Conservation (phyloP, 2,113 vertebrate species). For the Catagonus wagneri region DNA sequence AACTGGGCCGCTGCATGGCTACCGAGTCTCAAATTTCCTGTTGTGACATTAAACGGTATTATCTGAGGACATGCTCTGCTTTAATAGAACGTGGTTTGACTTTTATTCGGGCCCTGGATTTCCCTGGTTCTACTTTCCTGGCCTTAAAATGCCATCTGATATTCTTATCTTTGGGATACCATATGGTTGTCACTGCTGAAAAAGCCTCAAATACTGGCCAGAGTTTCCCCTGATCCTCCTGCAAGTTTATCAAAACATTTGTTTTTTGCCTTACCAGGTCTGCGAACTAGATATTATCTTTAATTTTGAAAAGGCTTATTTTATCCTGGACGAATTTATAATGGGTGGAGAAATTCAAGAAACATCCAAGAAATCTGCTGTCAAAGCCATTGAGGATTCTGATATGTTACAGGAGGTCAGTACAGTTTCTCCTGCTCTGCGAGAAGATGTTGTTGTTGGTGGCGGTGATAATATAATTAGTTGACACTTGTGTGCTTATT, state of each 20-base stretch:
- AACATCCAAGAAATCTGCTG: constrained; percentile 92
- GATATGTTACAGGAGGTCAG: constrained; percentile 97
- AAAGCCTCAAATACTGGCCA: not conserved
- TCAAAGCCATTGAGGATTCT: constrained; percentile 91
- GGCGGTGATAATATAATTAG: not conserved
- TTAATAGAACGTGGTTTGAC: not conserved
- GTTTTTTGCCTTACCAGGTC: constrained; percentile 88
- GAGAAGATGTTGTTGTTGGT: not conserved
- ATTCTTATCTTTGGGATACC: not conserved
- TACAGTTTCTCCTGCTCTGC: not conserved
- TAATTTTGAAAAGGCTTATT: constrained; percentile 98
- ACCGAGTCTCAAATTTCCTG: not conserved
- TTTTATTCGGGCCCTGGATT: not conserved
- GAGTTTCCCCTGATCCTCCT: not conserved
- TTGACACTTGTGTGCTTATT: not conserved
- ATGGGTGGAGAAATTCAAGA: constrained; percentile 96
- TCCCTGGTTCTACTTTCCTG: not conserved
- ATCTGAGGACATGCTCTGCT: not conserved
- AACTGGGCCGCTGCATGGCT: not conserved
- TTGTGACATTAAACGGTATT: not conserved
- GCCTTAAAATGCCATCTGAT: not conserved
- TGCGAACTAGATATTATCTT: constrained; percentile 98
- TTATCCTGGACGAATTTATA: constrained; percentile 97
- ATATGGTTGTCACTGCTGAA: not conserved
- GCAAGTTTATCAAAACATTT: constrained; percentile 40